Evolutionary conservation across 2,113 vertebrate species (phyloP).

Genomic region (Carassius gibelio): DNA sequence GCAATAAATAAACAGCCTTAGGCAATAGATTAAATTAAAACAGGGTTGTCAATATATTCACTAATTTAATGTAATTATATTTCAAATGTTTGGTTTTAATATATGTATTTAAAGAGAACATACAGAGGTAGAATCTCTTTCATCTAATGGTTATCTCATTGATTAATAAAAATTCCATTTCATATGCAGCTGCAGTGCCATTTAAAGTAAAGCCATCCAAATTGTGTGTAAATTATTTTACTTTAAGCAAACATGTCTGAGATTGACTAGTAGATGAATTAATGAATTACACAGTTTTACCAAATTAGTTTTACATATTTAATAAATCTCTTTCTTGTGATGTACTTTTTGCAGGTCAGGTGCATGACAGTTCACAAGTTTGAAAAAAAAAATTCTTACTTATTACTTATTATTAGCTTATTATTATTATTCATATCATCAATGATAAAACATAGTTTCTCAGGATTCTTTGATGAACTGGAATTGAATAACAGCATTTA

Average conservation of each 20-base stretch:
- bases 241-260: not conserved
- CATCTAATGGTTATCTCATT: not conserved
- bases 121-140: not conserved
- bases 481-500: too few relatives aligned
- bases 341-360: too few relatives aligned
- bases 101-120: not conserved
- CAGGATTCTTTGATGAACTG: too few relatives aligned
- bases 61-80: not conserved
- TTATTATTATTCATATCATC: too few relatives aligned
- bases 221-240: not conserved
- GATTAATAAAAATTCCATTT: not conserved
- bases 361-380: too few relatives aligned
- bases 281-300: not conserved
- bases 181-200: not conserved
- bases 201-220: not conserved
- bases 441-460: too few relatives aligned
- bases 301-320: not conserved
- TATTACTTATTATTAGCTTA: too few relatives aligned
- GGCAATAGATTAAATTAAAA: not conserved
- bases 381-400: not conserved
- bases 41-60: not conserved
- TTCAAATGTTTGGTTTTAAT: not conserved
- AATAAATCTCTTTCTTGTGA: not conserved
- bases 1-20: not conserved
- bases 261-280: not conserved